Evolutionary conservation across 2,797 vertebrate species (phyloP), one percentile per base, ranked within the genome.

Genomic region (Esox masquinongy): DNA sequence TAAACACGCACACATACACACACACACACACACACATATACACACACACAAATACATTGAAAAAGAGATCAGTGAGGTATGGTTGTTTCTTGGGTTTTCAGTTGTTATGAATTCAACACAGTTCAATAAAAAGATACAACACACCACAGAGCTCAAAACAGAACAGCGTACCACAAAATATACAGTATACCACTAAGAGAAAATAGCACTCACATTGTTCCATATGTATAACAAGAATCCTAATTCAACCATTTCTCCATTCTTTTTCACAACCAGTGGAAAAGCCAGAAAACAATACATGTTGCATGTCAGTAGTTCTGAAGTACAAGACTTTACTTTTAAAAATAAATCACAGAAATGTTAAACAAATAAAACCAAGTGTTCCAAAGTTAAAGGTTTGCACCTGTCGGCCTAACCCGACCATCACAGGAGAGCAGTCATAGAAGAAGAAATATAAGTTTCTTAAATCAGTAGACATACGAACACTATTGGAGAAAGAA

Each of bases 121-220:
- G 85, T 77, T 86, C 78, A 80, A 90, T 90, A 90, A 72, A 76
- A 64, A 86, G 86, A 89, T 86, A 91, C 89, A 91, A 94, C 88
- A 94, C 87, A 82, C 88, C 92, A 93, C 90, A 88, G 84, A 92
- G 76, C 79, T 92, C 91, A 93, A 90, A 91, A 91, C 87, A 90
- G 87, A 92, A 91, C 86, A 90, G 86, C 59, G 81, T 92, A 91
- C 83, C 92, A 94, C 94, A 93, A 94, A 93, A 94, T 94, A 92
- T 94, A 94, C 93, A 94, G 91, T 82, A 90, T 90, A 91, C 87
- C 83, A 85, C 77, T 79, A 75, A 88, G 78, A 82, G 73, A 86
- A 85, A 77, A 90, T 90, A 91, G 87, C 89, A 88, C 79, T 88
- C 87, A 88, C 77, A 89, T 88, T 77, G 76, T 84, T 71, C 79